Base-by-base conservation (phyloP, 2,113 vertebrate genomes). In the Cottus gobio region DNA sequence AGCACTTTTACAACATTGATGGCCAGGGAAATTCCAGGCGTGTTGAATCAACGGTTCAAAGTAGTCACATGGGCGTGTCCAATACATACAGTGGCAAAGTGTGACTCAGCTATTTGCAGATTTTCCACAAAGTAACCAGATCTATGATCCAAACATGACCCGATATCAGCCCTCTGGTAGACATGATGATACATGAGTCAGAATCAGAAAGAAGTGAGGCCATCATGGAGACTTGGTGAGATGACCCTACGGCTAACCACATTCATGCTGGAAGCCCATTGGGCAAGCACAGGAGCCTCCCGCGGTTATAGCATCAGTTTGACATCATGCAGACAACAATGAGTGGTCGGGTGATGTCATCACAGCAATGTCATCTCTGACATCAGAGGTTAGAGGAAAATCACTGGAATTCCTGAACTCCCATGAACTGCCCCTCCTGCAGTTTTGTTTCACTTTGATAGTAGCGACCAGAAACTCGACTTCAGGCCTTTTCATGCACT, bases 1-100 rank as follows among this genome's bases (percentile, higher is more conserved):
- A 22, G 30, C 20, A 57, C 15, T 18, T 44, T 54, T 16, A 30
- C 65, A 68, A 56, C 44, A 15, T 62, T 31, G 52, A 39, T 77
- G 72, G 57, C 56, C 86, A 75, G 75, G 71, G 56, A 91, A 80
- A 80, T 78, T 84, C 70, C 83, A 84, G 56, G 66, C 46, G 2
- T 67, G 39, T 67, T 81, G 75, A 77, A 28, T 80, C 71, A 86
- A 30, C 3, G 7, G 20, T 57, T 30, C 77, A 69, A 76, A 82
- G 64, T 0, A 39, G 63, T 84, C 80, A 79, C 76, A 58, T 66
- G 79, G 50, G 80, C 36, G 77, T 77, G 66, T 56, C 69, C 36
- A 61, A 13, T 42, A 54, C 34, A 65, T 50, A 80, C 42, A 57
- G 26, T 54, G 48, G 34, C 39, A 77, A 58, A 83, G 39, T 39